A percentile compares a stretch with the other conserved stretches of the same genome.
These are phyloP conservation scores for Tupiocoris notatus DNA, from an alignment of 2,888 invertebrate species.

Conservation along the genomic window DNA sequence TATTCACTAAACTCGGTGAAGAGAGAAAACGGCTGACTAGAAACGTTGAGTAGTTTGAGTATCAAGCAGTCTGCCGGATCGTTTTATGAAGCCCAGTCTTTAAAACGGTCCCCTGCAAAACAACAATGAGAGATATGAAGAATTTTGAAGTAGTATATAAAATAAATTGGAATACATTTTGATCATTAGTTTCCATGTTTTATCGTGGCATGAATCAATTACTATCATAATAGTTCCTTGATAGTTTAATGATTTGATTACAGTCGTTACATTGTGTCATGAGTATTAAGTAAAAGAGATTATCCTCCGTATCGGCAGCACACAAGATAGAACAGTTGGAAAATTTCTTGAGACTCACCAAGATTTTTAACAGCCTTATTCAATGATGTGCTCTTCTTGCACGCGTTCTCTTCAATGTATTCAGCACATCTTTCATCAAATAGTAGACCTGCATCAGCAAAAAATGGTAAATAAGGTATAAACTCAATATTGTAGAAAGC, in stretches of 20 bases:
- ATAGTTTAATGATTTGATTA: too few species aligned
- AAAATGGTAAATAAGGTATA: not conserved
- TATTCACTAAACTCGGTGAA: not conserved
- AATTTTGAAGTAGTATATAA: too few species aligned
- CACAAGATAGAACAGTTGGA: too few species aligned
- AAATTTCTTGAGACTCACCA: conserved; percentile 49
- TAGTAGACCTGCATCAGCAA: conserved; percentile 42
- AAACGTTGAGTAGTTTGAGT: conserved; percentile 7
- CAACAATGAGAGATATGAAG: conserved; percentile 16
- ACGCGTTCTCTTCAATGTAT: conserved; percentile 51
- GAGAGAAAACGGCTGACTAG: conserved; percentile 24
- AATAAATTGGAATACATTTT: too few species aligned
- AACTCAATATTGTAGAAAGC: too few species aligned
- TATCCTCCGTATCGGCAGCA: too few species aligned
- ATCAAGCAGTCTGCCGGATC: conserved; percentile 11
- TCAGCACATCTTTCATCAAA: conserved; percentile 54
- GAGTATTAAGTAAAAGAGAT: too few species aligned
- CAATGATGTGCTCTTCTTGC: conserved; percentile 49
- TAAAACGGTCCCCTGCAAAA: conserved; percentile 53
- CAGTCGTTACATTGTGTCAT: too few species aligned
- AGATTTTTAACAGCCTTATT: conserved; percentile 52
- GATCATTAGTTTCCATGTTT: too few species aligned
- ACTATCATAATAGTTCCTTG: too few species aligned
- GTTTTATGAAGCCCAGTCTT: conserved; percentile 50
- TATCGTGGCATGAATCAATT: too few species aligned